phyloP scores from a whole-genome alignment of 2,888 invertebrate species.

The Cephalotes varians region DNA sequence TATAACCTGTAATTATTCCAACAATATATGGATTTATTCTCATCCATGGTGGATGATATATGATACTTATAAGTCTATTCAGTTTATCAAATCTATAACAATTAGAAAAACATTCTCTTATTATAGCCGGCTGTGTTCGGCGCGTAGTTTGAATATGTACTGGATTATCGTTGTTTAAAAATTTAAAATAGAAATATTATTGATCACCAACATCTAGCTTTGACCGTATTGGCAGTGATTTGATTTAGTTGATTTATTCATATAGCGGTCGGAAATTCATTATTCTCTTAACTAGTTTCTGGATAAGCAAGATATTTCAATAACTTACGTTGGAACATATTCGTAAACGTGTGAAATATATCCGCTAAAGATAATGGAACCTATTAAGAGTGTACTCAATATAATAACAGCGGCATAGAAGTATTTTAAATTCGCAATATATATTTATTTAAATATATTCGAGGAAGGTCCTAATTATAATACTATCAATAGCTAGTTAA shows the following conservation, averaged over 20 bases:
- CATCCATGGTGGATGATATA: conserved; percentile 85
- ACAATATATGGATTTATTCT: conserved; percentile 84
- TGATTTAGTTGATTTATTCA: too few species aligned
- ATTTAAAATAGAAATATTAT: too few species aligned
- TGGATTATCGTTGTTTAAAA: too few species aligned
- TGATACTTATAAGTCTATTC: conserved; percentile 77
- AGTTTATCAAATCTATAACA: conserved; percentile 83
- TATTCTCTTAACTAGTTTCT: conserved; percentile 11
- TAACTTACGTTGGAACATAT: conserved; percentile 81
- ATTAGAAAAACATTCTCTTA: too few species aligned
- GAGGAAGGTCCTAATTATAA: too few species aligned
- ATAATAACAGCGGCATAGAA: conserved; percentile 81
- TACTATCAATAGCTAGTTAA: conserved; percentile 57
- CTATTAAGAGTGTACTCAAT: conserved; percentile 70
- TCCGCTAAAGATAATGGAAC: background rate
- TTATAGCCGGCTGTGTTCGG: too few species aligned
- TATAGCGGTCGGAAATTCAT: too few species aligned
- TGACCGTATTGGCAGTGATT: too few species aligned
- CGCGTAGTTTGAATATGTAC: too few species aligned
- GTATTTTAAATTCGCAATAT: conserved; percentile 79
- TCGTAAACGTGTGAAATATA: background rate
- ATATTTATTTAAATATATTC: conserved; percentile 24
- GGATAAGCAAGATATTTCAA: conserved; percentile 10
- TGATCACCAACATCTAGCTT: too few species aligned
- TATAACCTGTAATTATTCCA: conserved; percentile 86